A percentile compares a stretch with the other conserved stretches of the same genome.
These are phyloP conservation scores for Erebia palarica DNA, from an alignment of 2,888 invertebrate species.

Conservation along the genomic window DNA sequence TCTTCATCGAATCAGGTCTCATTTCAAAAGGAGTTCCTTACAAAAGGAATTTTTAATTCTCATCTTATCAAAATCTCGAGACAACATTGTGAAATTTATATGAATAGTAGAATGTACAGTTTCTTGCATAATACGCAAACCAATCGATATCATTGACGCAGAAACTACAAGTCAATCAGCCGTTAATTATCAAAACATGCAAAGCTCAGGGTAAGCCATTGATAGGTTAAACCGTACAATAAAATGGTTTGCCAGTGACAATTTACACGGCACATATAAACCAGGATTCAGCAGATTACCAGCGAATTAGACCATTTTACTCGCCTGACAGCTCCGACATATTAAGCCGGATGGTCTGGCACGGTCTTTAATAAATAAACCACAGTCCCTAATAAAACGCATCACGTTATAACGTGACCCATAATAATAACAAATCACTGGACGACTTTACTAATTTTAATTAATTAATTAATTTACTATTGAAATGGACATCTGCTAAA, in stretches of 20 bases:
- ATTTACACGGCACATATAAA: conserved; percentile 33
- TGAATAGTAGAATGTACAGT: too few species aligned
- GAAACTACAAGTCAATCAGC: neutral
- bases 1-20: too few species aligned
- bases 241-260: conserved; percentile 27
- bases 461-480: too few species aligned
- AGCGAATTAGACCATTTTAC: conserved; percentile 43
- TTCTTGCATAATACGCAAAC: neutral
- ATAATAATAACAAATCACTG: neutral
- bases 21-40: too few species aligned
- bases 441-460: too few species aligned
- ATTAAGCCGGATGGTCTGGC: conserved; percentile 36
- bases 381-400: conserved; percentile 31
- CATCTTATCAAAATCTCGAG: too few species aligned
- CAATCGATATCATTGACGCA: too few species aligned
- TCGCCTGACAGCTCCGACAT: conserved; percentile 41
- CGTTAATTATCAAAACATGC: conserved; percentile 4
- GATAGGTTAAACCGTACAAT: conserved; percentile 30
- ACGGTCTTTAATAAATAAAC: conserved; percentile 37
- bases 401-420: neutral
- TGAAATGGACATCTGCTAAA: too few species aligned
- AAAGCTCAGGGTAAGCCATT: conserved; percentile 21
- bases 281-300: conserved; percentile 43
- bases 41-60: too few species aligned
- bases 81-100: too few species aligned